Evolutionary conservation across 2,888 invertebrate genomes (phyloP).

Genomic region (Caenorhabditis afra): DNA sequence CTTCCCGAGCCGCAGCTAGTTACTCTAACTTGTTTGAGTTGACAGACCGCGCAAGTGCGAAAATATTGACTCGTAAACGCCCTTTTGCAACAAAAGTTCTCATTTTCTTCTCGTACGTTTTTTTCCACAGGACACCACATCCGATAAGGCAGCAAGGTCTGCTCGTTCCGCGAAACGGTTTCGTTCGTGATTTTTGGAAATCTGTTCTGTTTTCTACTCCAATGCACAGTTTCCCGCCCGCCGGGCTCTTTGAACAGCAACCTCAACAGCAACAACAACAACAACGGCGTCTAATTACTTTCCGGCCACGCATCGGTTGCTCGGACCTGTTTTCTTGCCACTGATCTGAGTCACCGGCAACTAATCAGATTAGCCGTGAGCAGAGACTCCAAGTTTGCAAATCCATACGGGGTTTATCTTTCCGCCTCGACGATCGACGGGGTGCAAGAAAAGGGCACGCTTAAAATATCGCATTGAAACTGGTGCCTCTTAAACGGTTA

Average conservation of each 20-base stretch:
- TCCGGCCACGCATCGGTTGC: no score
- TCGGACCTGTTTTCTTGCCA: no score
- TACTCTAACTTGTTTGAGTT: slow-evolving; percentile 33
- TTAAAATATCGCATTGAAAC: slow-evolving; percentile 18
- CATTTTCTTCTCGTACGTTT: slow-evolving; percentile 3
- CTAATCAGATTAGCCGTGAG: no score
- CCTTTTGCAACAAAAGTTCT: slow-evolving; percentile 45
- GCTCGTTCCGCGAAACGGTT: background rate
- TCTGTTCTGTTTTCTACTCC: background rate
- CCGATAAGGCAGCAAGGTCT: background rate
- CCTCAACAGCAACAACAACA: background rate
- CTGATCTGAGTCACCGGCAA: no score
- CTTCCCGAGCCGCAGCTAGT: slow-evolving; percentile 14
- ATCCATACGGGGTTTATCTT: no score
- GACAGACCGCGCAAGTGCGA: slow-evolving; percentile 53
- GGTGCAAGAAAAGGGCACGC: background rate
- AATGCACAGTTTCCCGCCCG: background rate
- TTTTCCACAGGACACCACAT: background rate
- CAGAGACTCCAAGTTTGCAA: no score
- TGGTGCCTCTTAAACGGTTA: slow-evolving; percentile 22
- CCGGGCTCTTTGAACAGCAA: background rate
- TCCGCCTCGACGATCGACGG: no score
- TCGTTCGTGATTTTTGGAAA: background rate
- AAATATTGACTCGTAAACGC: slow-evolving; percentile 51
- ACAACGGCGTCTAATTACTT: background rate